phyloP scores from a whole-genome alignment of 2,888 invertebrate species.

The Cephus pulcher region DNA sequence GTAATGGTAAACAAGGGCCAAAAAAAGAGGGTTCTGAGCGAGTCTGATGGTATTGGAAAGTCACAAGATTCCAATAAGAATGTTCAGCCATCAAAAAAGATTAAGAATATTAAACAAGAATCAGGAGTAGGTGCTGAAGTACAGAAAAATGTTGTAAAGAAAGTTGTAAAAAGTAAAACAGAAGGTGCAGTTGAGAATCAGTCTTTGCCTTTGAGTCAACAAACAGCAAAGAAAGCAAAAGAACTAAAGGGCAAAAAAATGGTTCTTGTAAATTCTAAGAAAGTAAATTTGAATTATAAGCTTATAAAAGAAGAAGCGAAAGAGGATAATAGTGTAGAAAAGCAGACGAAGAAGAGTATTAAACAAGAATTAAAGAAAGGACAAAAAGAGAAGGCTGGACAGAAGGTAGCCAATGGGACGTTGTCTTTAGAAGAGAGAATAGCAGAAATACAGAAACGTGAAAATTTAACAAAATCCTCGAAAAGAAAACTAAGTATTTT shows the following conservation, averaged over 20 bases:
- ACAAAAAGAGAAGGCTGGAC: conserved; percentile 22
- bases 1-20: neutral
- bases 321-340: conserved; percentile 1
- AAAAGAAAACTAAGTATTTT: conserved; percentile 38
- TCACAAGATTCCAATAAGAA: neutral
- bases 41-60: neutral
- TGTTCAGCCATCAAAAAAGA: neutral
- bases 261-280: neutral
- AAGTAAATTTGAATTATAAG: neutral
- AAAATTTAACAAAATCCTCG: conserved; percentile 42
- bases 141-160: neutral
- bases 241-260: neutral
- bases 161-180: neutral
- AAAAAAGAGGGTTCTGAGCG: neutral
- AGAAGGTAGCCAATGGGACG: conserved; percentile 11
- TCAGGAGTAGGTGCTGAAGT: neutral
- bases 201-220: too few relatives aligned
- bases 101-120: neutral
- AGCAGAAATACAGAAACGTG: conserved; percentile 36
- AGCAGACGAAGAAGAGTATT: conserved; percentile 1
- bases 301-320: neutral
- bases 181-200: too few relatives aligned
- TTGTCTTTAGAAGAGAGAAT: conserved; percentile 37
- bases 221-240: neutral
- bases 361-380: conserved; percentile 14